Evolutionary conservation across 1,140 invertebrate genomes (phyloP).

Genomic region (Drosophila pectinifera): DNA sequence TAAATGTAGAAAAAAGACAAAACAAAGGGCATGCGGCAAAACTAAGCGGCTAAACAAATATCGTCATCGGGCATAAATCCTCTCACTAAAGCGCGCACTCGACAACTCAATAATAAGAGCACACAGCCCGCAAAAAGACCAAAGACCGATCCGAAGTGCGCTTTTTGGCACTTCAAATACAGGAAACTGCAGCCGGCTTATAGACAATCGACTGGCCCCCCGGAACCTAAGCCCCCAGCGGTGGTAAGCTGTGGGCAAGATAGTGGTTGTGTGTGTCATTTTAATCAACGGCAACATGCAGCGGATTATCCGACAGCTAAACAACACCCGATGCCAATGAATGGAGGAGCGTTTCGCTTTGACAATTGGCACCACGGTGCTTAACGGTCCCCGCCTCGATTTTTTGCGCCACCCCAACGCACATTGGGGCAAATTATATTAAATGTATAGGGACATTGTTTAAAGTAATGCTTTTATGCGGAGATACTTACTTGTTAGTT

Average conservation of each 20-base stretch:
- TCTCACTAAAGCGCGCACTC: conserved; percentile 69
- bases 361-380: conserved; percentile 53
- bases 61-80: conserved; percentile 66
- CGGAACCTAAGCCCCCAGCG: conserved; percentile 18
- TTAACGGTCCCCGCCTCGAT: conserved; percentile 5
- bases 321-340: conserved; percentile 65
- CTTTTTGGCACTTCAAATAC: conserved; percentile 79
- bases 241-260: conserved; percentile 38
- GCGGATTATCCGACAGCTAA: conserved; percentile 79
- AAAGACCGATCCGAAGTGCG: conserved; percentile 53
- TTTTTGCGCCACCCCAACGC: conserved; percentile 6
- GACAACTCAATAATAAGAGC: conserved; percentile 60
- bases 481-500: too few relatives aligned
- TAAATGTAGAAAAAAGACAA: conserved; percentile 3
- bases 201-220: conserved; percentile 62
- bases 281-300: conserved; percentile 78
- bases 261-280: conserved; percentile 48
- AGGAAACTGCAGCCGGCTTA: conserved; percentile 66
- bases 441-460: neutral
- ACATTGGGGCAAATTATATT: neutral
- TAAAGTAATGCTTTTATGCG: too few relatives aligned
- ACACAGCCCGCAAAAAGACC: conserved; percentile 18
- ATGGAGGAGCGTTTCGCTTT: conserved; percentile 55
- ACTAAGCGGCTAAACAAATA: conserved; percentile 81
- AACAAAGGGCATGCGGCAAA: conserved; percentile 65